phyloP scores from a whole-genome alignment of 1,140 invertebrate genomes.

The Chionoecetes opilio region DNA sequence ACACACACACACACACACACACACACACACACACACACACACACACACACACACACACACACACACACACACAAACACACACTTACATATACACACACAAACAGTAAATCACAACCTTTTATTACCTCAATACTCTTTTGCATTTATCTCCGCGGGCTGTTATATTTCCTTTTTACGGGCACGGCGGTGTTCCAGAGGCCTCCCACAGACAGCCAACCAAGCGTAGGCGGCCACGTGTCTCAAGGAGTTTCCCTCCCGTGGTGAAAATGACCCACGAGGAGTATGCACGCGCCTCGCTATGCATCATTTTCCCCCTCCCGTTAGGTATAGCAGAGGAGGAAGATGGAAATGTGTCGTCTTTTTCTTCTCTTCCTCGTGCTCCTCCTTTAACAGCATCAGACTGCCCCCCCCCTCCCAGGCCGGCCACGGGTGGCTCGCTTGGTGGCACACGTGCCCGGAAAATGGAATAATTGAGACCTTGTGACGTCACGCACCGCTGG shows the following conservation, averaged over 20 bases:
- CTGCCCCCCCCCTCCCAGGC: background rate
- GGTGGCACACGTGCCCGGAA: background rate
- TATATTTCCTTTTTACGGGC: background rate
- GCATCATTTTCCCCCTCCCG: background rate
- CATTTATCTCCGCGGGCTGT: background rate
- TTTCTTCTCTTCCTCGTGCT: background rate
- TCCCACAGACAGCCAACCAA: background rate
- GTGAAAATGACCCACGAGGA: background rate
- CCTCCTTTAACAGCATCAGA: background rate
- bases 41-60: conserved; percentile 23
- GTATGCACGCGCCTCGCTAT: background rate
- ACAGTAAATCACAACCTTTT: background rate
- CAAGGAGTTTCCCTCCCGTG: background rate
- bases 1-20: conserved; percentile 33
- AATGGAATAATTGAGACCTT: background rate
- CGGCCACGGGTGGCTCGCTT: background rate
- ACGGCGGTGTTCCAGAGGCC: background rate
- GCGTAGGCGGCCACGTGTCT: background rate
- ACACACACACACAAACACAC: too few relatives aligned
- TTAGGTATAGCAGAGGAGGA: background rate
- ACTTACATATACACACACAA: too few relatives aligned
- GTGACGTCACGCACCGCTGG: background rate
- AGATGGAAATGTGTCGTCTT: background rate
- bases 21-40: conserved; percentile 42
- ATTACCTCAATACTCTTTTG: background rate